Conservation (phyloP, 2,888 invertebrate species). For the Rhorus exstirpatorius region DNA sequence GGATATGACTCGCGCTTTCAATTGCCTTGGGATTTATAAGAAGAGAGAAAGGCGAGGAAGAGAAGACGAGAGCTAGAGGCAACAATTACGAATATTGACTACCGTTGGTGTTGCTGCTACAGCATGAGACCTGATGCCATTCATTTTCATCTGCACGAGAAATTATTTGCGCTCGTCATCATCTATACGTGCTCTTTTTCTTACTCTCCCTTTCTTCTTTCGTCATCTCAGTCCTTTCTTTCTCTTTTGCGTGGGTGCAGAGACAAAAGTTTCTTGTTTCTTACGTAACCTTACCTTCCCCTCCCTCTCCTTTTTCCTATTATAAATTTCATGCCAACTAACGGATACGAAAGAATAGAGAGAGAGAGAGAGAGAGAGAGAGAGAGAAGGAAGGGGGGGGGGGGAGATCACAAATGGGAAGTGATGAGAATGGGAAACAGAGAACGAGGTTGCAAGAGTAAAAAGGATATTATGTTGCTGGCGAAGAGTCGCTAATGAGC, state of each 20-base stretch:
- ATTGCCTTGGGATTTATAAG: slow-evolving; percentile 54
- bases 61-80: slow-evolving; percentile 4
- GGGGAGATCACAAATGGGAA: slow-evolving; percentile 33
- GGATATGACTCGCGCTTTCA: slow-evolving; percentile 44
- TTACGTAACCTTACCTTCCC: slow-evolving; percentile 22
- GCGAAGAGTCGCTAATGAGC: slow-evolving; percentile 67
- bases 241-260: slow-evolving; percentile 2
- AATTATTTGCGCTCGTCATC: slow-evolving; percentile 64
- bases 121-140: background rate
- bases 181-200: slow-evolving; percentile 27
- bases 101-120: slow-evolving; percentile 16
- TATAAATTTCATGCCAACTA: slow-evolving; percentile 11
- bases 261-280: slow-evolving; percentile 39
- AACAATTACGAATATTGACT: slow-evolving; percentile 52
- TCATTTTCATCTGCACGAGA: slow-evolving; percentile 11
- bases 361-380: slow-evolving; percentile 14
- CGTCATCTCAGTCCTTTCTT: slow-evolving; percentile 30
- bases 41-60: background rate
- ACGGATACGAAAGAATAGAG: background rate
- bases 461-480: slow-evolving; percentile 46
- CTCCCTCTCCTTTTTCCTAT: slow-evolving; percentile 24
- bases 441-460: slow-evolving; percentile 34
- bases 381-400: slow-evolving; percentile 3
- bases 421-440: slow-evolving; percentile 37
- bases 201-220: slow-evolving; percentile 11